phyloP scores from a whole-genome alignment of 2,797 vertebrate genomes.

The Bradypodion ventrale region DNA sequence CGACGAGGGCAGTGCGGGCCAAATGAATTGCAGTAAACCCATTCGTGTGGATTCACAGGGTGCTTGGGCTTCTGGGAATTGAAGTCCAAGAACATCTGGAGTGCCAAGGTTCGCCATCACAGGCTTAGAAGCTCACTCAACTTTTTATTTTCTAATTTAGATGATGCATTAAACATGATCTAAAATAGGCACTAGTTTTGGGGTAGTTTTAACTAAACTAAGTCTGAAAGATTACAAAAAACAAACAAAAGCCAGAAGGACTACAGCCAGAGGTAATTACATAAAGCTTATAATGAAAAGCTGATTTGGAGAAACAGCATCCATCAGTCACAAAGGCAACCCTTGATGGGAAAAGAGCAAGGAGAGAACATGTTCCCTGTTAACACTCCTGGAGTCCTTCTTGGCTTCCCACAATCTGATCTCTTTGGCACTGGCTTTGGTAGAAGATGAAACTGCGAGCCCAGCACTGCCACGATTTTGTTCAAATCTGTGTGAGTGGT shows the following conservation, averaged over 20 bases:
- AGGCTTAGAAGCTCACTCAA: neutral
- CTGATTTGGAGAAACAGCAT: neutral
- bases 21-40: too few species aligned
- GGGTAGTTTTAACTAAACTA: neutral
- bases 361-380: neutral
- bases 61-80: too few species aligned
- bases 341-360: neutral
- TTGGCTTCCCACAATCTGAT: neutral
- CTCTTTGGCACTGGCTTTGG: too few species aligned
- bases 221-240: neutral
- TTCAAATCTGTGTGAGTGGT: neutral
- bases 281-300: neutral
- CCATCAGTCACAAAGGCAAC: neutral
- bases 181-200: neutral
- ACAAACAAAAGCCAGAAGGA: neutral
- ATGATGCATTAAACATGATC: too few species aligned
- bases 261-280: neutral
- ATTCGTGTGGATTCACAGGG: too few species aligned
- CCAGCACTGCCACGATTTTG: too few species aligned
- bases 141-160: neutral
- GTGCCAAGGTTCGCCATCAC: too few species aligned
- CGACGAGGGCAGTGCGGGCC: too few species aligned
- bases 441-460: too few species aligned
- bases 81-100: too few species aligned
- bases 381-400: neutral